phyloP scores from a whole-genome alignment of 2,113 vertebrate species.

The Solea solea region DNA sequence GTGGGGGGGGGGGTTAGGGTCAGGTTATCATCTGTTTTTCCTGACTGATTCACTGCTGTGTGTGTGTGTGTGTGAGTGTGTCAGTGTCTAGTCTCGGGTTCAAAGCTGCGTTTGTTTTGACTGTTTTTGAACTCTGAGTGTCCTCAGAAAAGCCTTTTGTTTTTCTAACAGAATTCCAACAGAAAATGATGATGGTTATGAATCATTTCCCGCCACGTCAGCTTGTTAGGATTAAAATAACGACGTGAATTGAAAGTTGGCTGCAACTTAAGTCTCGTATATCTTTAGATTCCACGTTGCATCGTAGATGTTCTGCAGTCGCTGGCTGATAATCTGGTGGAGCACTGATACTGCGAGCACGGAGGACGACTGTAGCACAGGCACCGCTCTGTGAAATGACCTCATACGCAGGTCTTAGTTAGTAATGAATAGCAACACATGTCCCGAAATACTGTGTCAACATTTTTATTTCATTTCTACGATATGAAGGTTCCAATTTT shows the following conservation, averaged over 20 bases:
- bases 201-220: slow-evolving; percentile 12
- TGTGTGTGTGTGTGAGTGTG: slow-evolving; percentile 19
- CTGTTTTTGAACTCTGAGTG: slow-evolving; percentile 52
- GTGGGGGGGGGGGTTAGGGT: slow-evolving; percentile 26
- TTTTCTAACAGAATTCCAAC: background rate
- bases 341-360: slow-evolving; percentile 19
- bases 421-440: slow-evolving; percentile 52
- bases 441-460: slow-evolving; percentile 59
- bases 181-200: background rate
- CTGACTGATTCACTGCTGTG: slow-evolving; percentile 48
- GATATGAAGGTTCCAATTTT: slow-evolving; percentile 66
- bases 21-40: slow-evolving; percentile 36
- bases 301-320: slow-evolving; percentile 12
- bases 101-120: slow-evolving; percentile 54
- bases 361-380: slow-evolving; percentile 40
- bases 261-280: background rate
- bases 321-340: slow-evolving; percentile 22
- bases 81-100: slow-evolving; percentile 36
- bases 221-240: background rate
- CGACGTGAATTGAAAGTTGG: background rate
- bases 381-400: slow-evolving; percentile 44
- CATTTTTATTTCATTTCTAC: slow-evolving; percentile 51
- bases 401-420: slow-evolving; percentile 51
- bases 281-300: background rate
- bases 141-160: slow-evolving; percentile 38